Evolutionary conservation across 2,797 vertebrate genomes (phyloP), one percentile per base, ranked within the genome.

Genomic region (Xiphophorus birchmanni): DNA sequence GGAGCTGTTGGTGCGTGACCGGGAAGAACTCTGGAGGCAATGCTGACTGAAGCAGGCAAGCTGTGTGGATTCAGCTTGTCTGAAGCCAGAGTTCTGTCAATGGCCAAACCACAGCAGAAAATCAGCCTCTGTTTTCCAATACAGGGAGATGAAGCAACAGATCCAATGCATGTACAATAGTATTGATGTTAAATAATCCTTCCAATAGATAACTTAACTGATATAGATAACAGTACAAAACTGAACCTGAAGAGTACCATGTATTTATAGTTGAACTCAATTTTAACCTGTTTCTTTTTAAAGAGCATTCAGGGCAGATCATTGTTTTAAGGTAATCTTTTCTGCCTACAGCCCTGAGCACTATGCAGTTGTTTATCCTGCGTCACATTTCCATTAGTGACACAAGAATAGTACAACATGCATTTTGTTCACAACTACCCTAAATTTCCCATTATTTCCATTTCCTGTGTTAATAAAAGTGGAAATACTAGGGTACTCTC

Each of bases 1-100:
- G 83, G 74, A 90, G 78, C 77, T 89, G 89, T 79, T 84, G 88
- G 84, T 90, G 93, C 86, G 86, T 94, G 93, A 90, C 91, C 82
- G 76, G 80, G 89, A 92, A 79, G 48, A 87, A 81, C 82, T 86
- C 84, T 37, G 32, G 81, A 89, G 88, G 88, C 88, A 79, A 12
- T 79, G 90, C 89, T 89, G 90, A 91, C 88, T 90, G 74, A 87
- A 87, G 85, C 92, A 89, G 86, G 84, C 88, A 47, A 35, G 74
- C 84, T 82, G 83, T 5, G 21, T 80, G 82, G 79, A 85, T 84
- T 86, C 80, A 76, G 81, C 74, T 80, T 74, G 2, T 80, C 81
- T 76, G 80, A 65, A 63, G 87, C 87, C 87, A 84, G 83, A 72
- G 76, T 79, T 80, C 86, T 89, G 87, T 91, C 88, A 84, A 44